Base-by-base conservation (phyloP, 1,140 invertebrate species). In the Drosophila obscura region DNA sequence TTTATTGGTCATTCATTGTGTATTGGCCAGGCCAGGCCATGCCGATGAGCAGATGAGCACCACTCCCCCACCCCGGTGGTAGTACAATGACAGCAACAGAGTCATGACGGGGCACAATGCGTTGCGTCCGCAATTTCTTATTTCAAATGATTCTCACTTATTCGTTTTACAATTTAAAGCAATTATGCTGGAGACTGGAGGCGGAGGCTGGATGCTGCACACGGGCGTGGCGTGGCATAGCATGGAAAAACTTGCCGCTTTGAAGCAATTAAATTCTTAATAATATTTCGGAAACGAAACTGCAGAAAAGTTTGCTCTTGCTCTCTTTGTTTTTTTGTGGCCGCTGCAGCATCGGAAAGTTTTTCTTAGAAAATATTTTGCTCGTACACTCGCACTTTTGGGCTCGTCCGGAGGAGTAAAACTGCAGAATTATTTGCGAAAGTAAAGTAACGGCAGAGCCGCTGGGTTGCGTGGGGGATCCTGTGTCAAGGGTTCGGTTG, bases 211-310 rank as follows among this genome's bases (percentile, higher is more conserved):
- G 19, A 19, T 35, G 31, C 31, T 35, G 9, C 31, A 35, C 9
- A 61, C 11, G 46, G 58, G 58, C 49, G 52, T 57, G 46, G 24
- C 26, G 26, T 26, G 28, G 31, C 31, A 31, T 31, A 8, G 28
- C 28, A 19, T 24, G 53, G 48, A 13, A 49, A 50, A 44, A 69
- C 50, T 73, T 64, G 39, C 26, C 28, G 49, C 57, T 77, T 63
- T 77, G 56, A 31, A 65, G 60, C 61, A 87, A 77, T 81, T 77
- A 77, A 73, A 87, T 77, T 87, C 58, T 58, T 83, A 74, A 83
- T 59, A 83, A 24, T 64, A 78, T 83, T 79, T 75, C 15, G 45
- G 43, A 19, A 39, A 39, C 48, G 44, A 66, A 65, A 58, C 43
- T 59, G 55, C 66, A 80, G 9, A 75, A 71, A 82, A 84, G 56